Evolutionary conservation across 1,140 invertebrate genomes (phyloP).

Genomic region (Ptiloglossa arizonensis): DNA sequence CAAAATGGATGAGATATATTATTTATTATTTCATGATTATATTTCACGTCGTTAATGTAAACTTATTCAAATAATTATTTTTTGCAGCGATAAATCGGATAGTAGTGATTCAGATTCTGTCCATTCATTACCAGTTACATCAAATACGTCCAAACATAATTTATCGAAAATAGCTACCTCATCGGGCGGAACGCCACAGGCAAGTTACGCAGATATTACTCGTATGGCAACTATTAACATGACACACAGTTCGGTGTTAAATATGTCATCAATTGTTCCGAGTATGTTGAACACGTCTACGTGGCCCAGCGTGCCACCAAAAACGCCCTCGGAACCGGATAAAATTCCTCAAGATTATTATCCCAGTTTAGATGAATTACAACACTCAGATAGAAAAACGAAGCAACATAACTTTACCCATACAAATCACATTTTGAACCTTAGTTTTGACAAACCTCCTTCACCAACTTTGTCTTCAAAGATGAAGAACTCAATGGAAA

Average conservation of each 20-base stretch:
- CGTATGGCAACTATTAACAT: conserved; percentile 82
- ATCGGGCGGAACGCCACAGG: conserved; percentile 83
- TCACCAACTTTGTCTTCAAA: conserved; percentile 71
- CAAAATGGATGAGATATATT: not conserved
- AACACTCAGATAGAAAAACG: conserved; percentile 74
- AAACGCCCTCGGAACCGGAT: conserved; percentile 71
- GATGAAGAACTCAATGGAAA: conserved; percentile 72
- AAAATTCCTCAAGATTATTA: conserved; percentile 77
- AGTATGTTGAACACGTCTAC: conserved; percentile 67
- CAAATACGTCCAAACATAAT: conserved; percentile 80
- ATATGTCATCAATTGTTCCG: conserved; percentile 71
- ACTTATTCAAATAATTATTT: conserved; percentile 18
- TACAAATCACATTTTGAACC: conserved; percentile 66
- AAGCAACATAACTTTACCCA: conserved; percentile 70
- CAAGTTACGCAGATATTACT: conserved; percentile 89
- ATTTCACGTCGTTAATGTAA: not conserved
- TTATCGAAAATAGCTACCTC: conserved; percentile 75
- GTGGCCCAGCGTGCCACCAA: conserved; percentile 73
- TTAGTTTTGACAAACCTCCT: conserved; percentile 75
- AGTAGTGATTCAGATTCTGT: conserved; percentile 89
- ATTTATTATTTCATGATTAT: conserved; percentile 4
- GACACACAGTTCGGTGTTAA: conserved; percentile 71
- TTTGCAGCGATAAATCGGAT: conserved; percentile 86
- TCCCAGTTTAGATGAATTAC: conserved; percentile 77
- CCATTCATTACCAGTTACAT: conserved; percentile 86